Base-by-base conservation (phyloP, 2,888 invertebrate genomes). In the Acleris laterana region DNA sequence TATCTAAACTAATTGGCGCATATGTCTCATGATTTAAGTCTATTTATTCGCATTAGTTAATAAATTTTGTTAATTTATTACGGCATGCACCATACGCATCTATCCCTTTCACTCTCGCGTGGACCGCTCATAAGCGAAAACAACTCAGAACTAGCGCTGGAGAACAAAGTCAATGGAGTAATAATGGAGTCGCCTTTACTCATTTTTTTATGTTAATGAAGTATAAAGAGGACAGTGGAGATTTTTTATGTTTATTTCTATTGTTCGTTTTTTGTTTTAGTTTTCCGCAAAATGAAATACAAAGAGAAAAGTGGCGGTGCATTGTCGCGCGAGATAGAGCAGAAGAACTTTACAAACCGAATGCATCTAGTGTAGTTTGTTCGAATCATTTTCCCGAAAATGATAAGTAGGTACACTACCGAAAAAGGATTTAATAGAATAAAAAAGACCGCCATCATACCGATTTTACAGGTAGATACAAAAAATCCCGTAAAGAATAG, bases 221-320 rank as follows among this genome's bases (percentile, higher is more conserved):
- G 9, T 28, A 28, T 28, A 9, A 28, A 28, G 28, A 28, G 28
- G 28, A 28, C 28, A 28, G 28, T 28, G n/a, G n/a, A n/a, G n/a
- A n/a, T n/a, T 28, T 28, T 28, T 28, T 28, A 28, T 28, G 28
- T 28, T 28, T 28, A 28, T 28, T 28, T 28, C 7, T 28, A 28
- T 28, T 28, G 28, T 48, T 48, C 48, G 17, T n/a, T 17, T 17
- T 48, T 48, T 51, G 28, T 63, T 63, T 63, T 58, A 63, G 63
- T 51, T 63, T 63, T 51, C 63, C 63, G 17, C 63, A 51, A 52
- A 58, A 63, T 57, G 51, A 57, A 44, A 57, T 63, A 9, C 57
- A 63, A 13, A 58, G 44, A 44, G 57, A 63, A 44, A 63, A 44
- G 42, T 63, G 57, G 57, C 38, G 63, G 25, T 11, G 20, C 22